Evolutionary conservation across 2,888 invertebrate genomes (phyloP), one percentile per base, ranked within the genome.

Genomic region (Cerastoderma edule): DNA sequence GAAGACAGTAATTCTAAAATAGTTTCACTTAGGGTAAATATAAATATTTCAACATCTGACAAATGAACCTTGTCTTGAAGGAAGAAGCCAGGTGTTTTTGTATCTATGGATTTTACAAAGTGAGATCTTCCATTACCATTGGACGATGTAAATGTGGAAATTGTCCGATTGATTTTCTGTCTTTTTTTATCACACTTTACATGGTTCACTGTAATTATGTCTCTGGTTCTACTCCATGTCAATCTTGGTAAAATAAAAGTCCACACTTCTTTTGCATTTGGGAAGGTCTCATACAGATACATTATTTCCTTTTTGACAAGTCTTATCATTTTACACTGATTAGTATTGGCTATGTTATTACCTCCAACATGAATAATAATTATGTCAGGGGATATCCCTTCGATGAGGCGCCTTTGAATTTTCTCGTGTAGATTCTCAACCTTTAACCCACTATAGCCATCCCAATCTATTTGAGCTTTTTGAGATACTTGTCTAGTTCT

Each of bases 321-420:
- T 22, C 48, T 44, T 16, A 64, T 69, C 5, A 66, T 30, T 60
- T 70, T 66, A 10, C 66, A 22, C 30, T 57, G 66, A 8, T 75
- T 69, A 0, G 57, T 66, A n/a, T 27, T 57, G 6, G 63, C 16
- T 0, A 75, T 53, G 22, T 70, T 63, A 50, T 75, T 75, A 13
- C 75, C 75, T 1, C 75, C 75, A 22, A 75, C 32, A 35, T 75
- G 35, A 2, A 70, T 19, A 44, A 75, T 16, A 24, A 75, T 67
- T 2, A 67, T 44, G 0, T 44, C 30, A n/a, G 75, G 75, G 46
- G 2, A n/a, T 30, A 27, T 60, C 53, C 67, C 63, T 50, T 63
- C 16, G 0, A 67, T 30, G 0, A 71, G 0, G 0, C 46, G 64
- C 33, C 24, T 33, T 24, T 75, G 71, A 0, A 75, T 2, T 53